phyloP scores from a whole-genome alignment of 2,797 vertebrate species.

The Potorous gilbertii region DNA sequence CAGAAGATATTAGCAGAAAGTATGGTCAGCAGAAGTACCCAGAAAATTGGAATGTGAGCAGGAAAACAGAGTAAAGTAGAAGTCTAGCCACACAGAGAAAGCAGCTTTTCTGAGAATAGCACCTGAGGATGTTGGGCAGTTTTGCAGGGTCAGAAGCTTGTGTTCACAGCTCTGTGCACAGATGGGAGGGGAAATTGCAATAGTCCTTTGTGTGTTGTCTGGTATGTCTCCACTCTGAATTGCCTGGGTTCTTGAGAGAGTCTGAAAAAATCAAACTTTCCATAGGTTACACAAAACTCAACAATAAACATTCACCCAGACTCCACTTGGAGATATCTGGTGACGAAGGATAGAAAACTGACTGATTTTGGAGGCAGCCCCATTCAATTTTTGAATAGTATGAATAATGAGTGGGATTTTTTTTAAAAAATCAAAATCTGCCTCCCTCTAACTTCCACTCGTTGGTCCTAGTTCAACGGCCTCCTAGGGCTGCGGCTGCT shows the following conservation, averaged over 20 bases:
- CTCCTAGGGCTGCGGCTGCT: background rate
- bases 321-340: background rate
- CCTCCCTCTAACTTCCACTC: background rate
- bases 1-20: background rate
- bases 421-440: background rate
- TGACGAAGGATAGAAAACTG: background rate
- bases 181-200: background rate
- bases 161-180: background rate
- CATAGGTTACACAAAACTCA: background rate
- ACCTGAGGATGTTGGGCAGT: background rate
- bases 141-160: background rate
- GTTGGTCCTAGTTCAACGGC: background rate
- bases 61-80: background rate
- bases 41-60: background rate
- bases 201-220: background rate
- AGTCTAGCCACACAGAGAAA: background rate
- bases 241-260: background rate
- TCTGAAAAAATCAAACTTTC: background rate
- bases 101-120: background rate
- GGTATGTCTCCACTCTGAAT: background rate
- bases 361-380: background rate
- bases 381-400: background rate
- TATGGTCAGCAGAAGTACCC: background rate
- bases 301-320: background rate
- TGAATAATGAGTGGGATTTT: background rate